Conservation (phyloP, 2,113 vertebrate species). For the Clinocottus analis region DNA sequence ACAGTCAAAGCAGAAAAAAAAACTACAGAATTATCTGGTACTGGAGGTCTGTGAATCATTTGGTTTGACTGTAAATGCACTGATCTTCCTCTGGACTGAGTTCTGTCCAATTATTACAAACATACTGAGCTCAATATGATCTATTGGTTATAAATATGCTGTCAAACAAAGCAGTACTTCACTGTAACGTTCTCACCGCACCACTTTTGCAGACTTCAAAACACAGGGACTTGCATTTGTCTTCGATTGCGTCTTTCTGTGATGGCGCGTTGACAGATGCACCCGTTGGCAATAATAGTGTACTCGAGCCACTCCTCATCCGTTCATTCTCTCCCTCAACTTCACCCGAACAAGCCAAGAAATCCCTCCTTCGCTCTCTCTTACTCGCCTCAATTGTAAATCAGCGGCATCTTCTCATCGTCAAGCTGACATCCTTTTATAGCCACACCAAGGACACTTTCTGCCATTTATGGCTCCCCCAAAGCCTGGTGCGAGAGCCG, state of each 20-base stretch:
- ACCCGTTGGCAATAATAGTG: conserved; percentile 20
- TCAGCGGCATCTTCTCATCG: conserved; percentile 54
- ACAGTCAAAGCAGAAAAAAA: conserved; percentile 15
- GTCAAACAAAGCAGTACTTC: conserved; percentile 60
- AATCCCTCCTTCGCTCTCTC: conserved; percentile 42
- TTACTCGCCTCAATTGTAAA: conserved; percentile 61
- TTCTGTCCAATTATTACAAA: conserved; percentile 52
- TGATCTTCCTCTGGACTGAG: conserved; percentile 48
- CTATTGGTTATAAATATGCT: conserved; percentile 40
- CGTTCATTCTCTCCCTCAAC: conserved; percentile 30
- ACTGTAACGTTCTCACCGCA: conserved; percentile 34
- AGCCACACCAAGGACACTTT: conserved; percentile 77
- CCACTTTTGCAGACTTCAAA: conserved; percentile 20
- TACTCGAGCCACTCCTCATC: conserved; percentile 36
- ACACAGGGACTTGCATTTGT: conserved; percentile 43
- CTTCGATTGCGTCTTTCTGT: conserved; percentile 45
- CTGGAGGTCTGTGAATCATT: conserved; percentile 49
- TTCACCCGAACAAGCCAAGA: conserved; percentile 48
- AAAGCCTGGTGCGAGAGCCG: conserved; percentile 22
- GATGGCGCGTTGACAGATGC: conserved; percentile 59
- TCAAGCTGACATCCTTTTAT: conserved; percentile 77
- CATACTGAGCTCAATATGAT: conserved; percentile 50
- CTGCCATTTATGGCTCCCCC: conserved; percentile 82
- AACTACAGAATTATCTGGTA: background rate
- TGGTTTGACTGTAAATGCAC: conserved; percentile 41